These are phyloP conservation scores for Orthosia gracilis DNA, from an alignment of 2,888 invertebrate genomes.

Conservation along the genomic window DNA sequence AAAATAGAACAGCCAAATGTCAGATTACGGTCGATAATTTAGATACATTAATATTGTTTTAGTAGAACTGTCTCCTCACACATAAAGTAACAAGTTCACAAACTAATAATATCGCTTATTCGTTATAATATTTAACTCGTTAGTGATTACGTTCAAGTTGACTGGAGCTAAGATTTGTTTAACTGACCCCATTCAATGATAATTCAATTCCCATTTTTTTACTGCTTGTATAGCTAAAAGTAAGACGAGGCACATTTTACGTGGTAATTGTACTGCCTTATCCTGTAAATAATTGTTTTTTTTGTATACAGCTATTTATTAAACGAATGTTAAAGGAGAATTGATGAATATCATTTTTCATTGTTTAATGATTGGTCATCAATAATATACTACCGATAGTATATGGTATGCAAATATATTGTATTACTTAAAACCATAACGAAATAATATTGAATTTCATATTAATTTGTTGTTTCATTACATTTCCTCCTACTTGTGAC, in stretches of 20 bases:
- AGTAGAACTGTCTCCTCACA: slow-evolving; percentile 76
- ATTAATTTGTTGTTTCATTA: slow-evolving; percentile 85
- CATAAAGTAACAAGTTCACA: slow-evolving; percentile 88
- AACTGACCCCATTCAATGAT: slow-evolving; percentile 84
- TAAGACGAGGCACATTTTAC: slow-evolving; percentile 89
- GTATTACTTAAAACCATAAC: slow-evolving; percentile 91
- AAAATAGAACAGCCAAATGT: slow-evolving; percentile 74
- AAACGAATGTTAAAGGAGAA: slow-evolving; percentile 90
- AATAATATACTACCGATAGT: slow-evolving; percentile 90
- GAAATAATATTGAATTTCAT: slow-evolving; percentile 92
- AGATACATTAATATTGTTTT: slow-evolving; percentile 71
- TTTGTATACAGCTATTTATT: slow-evolving; percentile 92
- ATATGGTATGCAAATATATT: slow-evolving; percentile 91
- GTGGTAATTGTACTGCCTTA: slow-evolving; percentile 91
- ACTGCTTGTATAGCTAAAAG: slow-evolving; percentile 90
- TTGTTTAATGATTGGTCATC: slow-evolving; percentile 91
- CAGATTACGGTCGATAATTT: slow-evolving; percentile 74
- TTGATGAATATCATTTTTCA: slow-evolving; percentile 90
- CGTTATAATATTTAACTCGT: slow-evolving; percentile 88
- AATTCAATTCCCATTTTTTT: slow-evolving; percentile 87
- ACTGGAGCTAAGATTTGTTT: slow-evolving; percentile 87
- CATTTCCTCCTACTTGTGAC: neutral
- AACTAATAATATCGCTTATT: slow-evolving; percentile 89
- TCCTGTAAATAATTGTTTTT: slow-evolving; percentile 91
- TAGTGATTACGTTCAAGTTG: slow-evolving; percentile 87